These are phyloP conservation scores for Hemicentrotus pulcherrimus DNA, from an alignment of 35 echinoderm and acorn worm species.

Conservation along the genomic window DNA sequence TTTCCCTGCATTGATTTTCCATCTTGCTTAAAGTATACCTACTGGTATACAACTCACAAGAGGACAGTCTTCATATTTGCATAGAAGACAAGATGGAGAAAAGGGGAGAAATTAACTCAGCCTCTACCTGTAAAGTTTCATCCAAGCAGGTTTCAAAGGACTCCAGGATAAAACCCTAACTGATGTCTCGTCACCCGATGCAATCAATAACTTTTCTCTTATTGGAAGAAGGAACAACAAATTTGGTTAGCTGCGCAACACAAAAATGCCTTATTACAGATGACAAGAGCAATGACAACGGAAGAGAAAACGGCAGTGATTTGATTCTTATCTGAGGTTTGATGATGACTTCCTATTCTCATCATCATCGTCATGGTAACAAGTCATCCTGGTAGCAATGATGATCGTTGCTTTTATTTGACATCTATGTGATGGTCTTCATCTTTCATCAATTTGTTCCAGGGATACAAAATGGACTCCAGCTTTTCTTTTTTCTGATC, in stretches of 20 bases:
- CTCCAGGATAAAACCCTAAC: neutral
- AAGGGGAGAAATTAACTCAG: neutral
- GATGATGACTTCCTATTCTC: conserved; percentile 5
- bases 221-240: conserved; percentile 15
- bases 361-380: conserved; percentile 36
- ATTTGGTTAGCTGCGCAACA: conserved; percentile 42
- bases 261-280: conserved; percentile 44
- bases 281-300: neutral
- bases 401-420: conserved; percentile 7
- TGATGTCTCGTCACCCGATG: neutral
- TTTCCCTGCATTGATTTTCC: neutral
- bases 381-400: neutral
- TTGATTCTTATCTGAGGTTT: neutral
- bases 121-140: neutral
- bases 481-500: neutral
- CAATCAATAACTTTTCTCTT: conserved; percentile 5
- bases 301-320: neutral
- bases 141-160: neutral
- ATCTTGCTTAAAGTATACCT: neutral
- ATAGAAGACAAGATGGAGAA: neutral
- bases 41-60: neutral
- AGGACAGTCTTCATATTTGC: neutral
- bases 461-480: neutral
- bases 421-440: neutral
- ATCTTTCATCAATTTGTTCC: neutral